phyloP scores from a whole-genome alignment of 2,888 invertebrate genomes.

The Biston betularia region DNA sequence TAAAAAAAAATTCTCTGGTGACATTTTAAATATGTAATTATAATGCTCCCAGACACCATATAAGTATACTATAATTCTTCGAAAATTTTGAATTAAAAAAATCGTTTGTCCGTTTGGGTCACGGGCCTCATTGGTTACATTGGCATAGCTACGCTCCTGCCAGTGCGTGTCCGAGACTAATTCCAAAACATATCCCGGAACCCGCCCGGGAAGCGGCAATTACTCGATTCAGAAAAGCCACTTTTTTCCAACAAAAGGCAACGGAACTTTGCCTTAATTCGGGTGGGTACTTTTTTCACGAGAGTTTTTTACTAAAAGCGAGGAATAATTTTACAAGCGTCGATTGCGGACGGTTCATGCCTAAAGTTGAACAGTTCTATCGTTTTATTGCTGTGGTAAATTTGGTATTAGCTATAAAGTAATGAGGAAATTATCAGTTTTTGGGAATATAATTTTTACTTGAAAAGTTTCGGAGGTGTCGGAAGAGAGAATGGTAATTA shows the following conservation, averaged over 20 bases:
- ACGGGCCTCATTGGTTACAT: too few relatives aligned
- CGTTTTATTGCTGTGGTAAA: conserved; percentile 32
- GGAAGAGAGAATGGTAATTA: background rate
- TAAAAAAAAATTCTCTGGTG: too few relatives aligned
- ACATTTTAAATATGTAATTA: too few relatives aligned
- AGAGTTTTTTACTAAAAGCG: conserved; percentile 56
- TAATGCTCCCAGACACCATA: too few relatives aligned
- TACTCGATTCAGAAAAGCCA: conserved; percentile 48
- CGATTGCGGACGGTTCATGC: conserved; percentile 52
- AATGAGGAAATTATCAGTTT: conserved; percentile 14
- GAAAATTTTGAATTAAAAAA: too few relatives aligned
- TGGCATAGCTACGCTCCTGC: background rate
- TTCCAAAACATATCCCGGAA: conserved; percentile 55
- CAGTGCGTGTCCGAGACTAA: conserved; percentile 24
- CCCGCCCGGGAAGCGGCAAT: conserved; percentile 58
- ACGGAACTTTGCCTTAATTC: conserved; percentile 60
- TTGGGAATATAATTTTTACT: background rate
- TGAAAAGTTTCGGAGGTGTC: background rate
- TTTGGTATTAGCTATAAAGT: conserved; percentile 9
- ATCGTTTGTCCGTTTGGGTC: too few relatives aligned
- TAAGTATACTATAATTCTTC: too few relatives aligned
- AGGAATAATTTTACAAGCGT: conserved; percentile 56
- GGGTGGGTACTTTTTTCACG: conserved; percentile 54
- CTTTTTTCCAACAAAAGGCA: conserved; percentile 57
- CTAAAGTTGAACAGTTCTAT: conserved; percentile 33